Evolutionary conservation across 1,140 invertebrate species (phyloP), one percentile per base, ranked within the genome.

Genomic region (Cotesia typhae): DNA sequence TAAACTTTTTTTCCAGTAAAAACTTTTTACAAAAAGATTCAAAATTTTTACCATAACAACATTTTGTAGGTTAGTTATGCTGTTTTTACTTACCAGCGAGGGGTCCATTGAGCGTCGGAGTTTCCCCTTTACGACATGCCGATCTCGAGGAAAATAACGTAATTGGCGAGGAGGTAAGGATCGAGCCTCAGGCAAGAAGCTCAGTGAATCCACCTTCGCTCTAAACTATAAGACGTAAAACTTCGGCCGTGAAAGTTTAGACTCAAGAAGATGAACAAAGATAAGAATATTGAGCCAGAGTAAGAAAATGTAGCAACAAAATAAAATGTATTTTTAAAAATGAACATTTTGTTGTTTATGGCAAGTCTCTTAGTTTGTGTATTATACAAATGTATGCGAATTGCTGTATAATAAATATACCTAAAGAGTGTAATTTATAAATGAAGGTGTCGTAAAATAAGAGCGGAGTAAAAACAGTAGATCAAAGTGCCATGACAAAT

Each of bases 401-500:
- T 2, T 47, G 5, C 10, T 7, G 6, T 47, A 17, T 14, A 55
- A n/a, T 55, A 55, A n/a, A 55, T 17, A 55, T 55, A 55, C 14
- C 12, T 55, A n/a, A n/a, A n/a, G 53, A n/a, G 53, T 55, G 53
- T 4, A 55, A 55, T 55, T 14, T 55, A 47, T 47, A 47, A 47
- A 47, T 47, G 41, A 47, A 47, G 41, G 41, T 47, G 41, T 47
- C 4, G n/a, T 57, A 14, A 57, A 57, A 17, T 20, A 57, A 35
- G 59, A 51, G 47, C 4, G 47, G n/a, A 37, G 51, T 51, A 67
- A 38, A 41, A 14, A 67, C 37, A 55, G 7, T 67, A n/a, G 51
- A 67, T 67, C 66, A 67, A 47, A 53, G 41, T 36, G 14, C 14
- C 17, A 51, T 67, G 66, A 67, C 66, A 67, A 67, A 67, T 67